Evolutionary conservation across 2,888 invertebrate species (phyloP).

Genomic region (Eristalis intricaria): DNA sequence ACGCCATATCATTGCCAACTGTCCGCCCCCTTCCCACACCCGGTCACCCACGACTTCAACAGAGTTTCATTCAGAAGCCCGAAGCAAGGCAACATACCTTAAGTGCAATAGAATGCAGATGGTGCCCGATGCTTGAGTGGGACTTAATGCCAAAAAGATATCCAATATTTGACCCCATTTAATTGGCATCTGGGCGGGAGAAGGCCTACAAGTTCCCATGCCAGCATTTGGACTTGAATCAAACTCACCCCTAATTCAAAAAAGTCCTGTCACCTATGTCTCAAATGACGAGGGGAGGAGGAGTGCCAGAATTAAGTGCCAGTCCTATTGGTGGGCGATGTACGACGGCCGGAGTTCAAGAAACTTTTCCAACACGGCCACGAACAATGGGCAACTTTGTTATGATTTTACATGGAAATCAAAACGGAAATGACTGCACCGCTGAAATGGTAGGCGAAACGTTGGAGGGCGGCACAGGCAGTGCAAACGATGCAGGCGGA

Average conservation of each 20-base stretch:
- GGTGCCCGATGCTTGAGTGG: slow-evolving; percentile 1
- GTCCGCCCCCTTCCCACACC: background rate
- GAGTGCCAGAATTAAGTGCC: background rate
- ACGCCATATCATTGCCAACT: background rate
- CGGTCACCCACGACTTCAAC: background rate
- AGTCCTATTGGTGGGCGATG: background rate
- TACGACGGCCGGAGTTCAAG: background rate
- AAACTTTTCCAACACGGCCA: background rate
- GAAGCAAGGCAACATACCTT: background rate
- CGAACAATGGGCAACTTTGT: background rate
- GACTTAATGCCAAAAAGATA: slow-evolving; percentile 3
- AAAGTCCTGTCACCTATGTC: background rate
- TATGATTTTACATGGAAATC: background rate
- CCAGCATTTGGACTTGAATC: background rate
- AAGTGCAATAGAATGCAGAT: slow-evolving; percentile 18
- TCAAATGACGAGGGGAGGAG: background rate
- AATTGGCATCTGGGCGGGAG: background rate
- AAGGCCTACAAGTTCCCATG: background rate
- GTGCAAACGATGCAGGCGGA: background rate
- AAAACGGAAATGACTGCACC: background rate
- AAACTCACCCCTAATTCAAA: background rate
- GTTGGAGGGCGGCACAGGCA: background rate
- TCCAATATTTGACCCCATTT: slow-evolving; percentile 8
- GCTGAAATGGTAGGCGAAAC: background rate
- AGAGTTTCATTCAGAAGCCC: background rate